Evolutionary conservation across 1,140 invertebrate species (phyloP).

Genomic region (Eriocheir sinensis): DNA sequence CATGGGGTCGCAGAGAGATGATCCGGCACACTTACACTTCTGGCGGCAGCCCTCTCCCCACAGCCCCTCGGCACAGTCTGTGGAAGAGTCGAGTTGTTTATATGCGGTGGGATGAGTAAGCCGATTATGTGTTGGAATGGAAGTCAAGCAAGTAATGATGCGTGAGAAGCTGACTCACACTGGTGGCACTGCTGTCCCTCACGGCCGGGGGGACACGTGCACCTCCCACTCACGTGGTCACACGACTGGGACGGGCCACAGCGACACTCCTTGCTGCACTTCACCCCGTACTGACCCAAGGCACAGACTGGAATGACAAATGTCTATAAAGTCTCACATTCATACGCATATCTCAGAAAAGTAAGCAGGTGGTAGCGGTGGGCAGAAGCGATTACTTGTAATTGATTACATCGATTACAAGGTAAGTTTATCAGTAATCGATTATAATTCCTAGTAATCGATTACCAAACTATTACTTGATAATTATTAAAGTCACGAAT

Average conservation of each 20-base stretch:
- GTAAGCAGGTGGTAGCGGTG: too few relatives aligned
- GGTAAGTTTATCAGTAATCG: too few relatives aligned
- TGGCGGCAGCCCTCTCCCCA: constrained; percentile 89
- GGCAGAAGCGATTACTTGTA: too few relatives aligned
- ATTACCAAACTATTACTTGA: too few relatives aligned
- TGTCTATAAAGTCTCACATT: too few relatives aligned
- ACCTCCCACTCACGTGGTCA: constrained; percentile 54
- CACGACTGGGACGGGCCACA: constrained; percentile 86
- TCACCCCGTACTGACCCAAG: constrained; percentile 82
- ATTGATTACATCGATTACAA: too few relatives aligned
- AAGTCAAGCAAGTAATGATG: background rate
- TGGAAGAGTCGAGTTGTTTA: too few relatives aligned
- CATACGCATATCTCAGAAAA: too few relatives aligned
- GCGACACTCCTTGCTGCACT: constrained; percentile 90
- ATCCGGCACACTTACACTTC: constrained; percentile 88
- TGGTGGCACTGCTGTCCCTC: constrained; percentile 87
- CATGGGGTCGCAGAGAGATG: constrained; percentile 88
- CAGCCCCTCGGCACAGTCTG: constrained; percentile 61
- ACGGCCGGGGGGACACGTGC: constrained; percentile 53
- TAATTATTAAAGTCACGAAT: too few relatives aligned
- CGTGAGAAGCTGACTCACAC: constrained; percentile 84
- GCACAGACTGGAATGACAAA: constrained; percentile 81
- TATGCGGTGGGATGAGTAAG: too few relatives aligned
- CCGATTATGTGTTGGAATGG: too few relatives aligned
- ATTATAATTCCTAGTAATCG: too few relatives aligned